Evolutionary conservation across 2,113 vertebrate genomes (phyloP).

Genomic region (Hemiscyllium ocellatum): DNA sequence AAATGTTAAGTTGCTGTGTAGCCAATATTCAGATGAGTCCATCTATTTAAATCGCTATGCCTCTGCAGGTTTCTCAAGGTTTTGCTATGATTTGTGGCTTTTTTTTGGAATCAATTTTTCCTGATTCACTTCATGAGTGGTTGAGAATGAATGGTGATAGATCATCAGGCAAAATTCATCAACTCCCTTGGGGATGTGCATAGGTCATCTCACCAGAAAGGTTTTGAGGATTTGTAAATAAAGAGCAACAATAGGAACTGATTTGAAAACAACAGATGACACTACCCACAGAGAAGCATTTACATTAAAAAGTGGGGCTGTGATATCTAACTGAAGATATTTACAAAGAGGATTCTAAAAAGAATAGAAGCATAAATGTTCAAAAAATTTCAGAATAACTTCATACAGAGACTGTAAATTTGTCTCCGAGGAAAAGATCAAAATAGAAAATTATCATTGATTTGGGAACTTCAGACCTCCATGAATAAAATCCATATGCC

Average conservation of each 20-base stretch:
- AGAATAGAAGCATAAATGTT: not conserved
- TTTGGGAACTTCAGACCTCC: not conserved
- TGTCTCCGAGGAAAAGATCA: not conserved
- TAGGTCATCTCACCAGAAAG: not conserved
- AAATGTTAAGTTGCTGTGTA: not conserved
- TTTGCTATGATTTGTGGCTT: not conserved
- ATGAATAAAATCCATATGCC: not conserved
- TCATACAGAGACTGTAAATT: not conserved
- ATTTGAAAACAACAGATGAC: not conserved
- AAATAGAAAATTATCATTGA: constrained; percentile 3
- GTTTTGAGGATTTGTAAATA: not conserved
- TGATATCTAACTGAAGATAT: not conserved
- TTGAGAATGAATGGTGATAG: not conserved
- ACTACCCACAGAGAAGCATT: not conserved
- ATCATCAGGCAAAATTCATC: not conserved
- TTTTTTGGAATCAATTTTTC: not conserved
- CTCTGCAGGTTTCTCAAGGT: not conserved
- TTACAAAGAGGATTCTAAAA: not conserved
- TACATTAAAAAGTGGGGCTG: not conserved
- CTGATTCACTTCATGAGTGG: not conserved
- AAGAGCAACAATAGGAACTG: not conserved
- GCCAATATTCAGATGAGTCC: not conserved
- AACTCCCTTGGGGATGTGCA: not conserved
- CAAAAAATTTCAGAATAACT: not conserved
- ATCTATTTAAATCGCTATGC: not conserved